Evolutionary conservation across 92 coral and sea anemone species (phyloP), one percentile per base, ranked within the genome.

Genomic region (Bergia sp.): DNA sequence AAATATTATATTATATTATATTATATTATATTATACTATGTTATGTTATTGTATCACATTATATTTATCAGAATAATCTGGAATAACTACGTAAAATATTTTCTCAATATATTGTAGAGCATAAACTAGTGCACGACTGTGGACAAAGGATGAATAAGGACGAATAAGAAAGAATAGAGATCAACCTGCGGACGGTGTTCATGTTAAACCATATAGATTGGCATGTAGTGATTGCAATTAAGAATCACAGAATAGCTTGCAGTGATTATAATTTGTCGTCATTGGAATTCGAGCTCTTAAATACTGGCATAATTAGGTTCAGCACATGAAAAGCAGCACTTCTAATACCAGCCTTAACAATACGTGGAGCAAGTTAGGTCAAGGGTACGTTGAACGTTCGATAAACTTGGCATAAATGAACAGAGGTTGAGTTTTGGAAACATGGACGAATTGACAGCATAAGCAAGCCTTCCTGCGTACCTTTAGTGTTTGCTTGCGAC

Each of bases 401-500:
- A 55, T 55, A 15, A 55, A 10, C 64, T 55, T 7, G 64, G 10
- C 13, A 13, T 55, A 15, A 55, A 55, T 61, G 69, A 61, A 61
- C 29, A 61, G 69, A 61, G 69, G 29, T 1, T 1, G 23, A 61
- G 18, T 16, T 1, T 61, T 61, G 7, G 69, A 61, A 20, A 18
- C 69, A 61, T 61, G 23, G 69, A 61, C 7, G 5, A 61, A 61
- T 20, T 5, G 29, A 77, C 37, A 40, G 21, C 47, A 20, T 39
- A 42, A n/a, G 16, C 23, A 47, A 77, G 23, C 37, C 57, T 44
- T 41, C 3, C 53, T 81, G 47, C 2, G 23, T 89, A 92, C 94
- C 94, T 89, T 72, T 7, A 95, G 77, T 1, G 95, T 92, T 38
- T 45, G 37, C 23, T 92, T 81, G 36, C 98, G 89, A 15, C 98